Evolutionary conservation across 2,113 vertebrate genomes (phyloP).

Genomic region (Panurus biarmicus): DNA sequence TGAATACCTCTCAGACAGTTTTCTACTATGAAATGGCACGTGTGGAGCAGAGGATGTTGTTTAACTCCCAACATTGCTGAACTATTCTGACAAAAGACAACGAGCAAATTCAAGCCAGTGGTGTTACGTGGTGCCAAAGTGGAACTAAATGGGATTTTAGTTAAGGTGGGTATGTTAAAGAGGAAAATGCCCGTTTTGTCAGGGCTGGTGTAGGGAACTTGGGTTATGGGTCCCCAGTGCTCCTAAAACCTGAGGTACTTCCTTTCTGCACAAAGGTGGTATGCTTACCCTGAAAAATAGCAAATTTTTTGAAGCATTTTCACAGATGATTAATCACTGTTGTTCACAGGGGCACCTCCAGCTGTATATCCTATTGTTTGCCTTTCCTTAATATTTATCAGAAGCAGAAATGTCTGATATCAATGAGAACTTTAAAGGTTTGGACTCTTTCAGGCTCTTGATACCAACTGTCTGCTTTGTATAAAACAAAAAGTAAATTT

Average conservation of each 20-base stretch:
- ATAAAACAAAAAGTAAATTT: neutral
- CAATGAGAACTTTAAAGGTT: neutral
- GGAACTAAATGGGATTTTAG: neutral
- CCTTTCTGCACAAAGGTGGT: neutral
- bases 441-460: neutral
- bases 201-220: neutral
- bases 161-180: neutral
- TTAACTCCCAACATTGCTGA: neutral
- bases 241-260: neutral
- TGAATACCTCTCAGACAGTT: neutral
- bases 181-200: neutral
- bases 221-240: neutral
- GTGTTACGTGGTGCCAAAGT: neutral
- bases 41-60: neutral
- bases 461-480: neutral
- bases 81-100: neutral
- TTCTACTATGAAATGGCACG: neutral
- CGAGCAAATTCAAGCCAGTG: neutral
- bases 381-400: neutral
- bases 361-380: conserved; percentile 18
- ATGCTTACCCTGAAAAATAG: neutral
- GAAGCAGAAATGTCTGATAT: neutral
- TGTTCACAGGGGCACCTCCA: neutral
- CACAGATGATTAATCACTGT: neutral
- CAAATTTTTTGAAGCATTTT: neutral